These are phyloP conservation scores for Hypocryptadius cinnamomeus DNA, from an alignment of 2,113 vertebrate species.

Conservation along the genomic window DNA sequence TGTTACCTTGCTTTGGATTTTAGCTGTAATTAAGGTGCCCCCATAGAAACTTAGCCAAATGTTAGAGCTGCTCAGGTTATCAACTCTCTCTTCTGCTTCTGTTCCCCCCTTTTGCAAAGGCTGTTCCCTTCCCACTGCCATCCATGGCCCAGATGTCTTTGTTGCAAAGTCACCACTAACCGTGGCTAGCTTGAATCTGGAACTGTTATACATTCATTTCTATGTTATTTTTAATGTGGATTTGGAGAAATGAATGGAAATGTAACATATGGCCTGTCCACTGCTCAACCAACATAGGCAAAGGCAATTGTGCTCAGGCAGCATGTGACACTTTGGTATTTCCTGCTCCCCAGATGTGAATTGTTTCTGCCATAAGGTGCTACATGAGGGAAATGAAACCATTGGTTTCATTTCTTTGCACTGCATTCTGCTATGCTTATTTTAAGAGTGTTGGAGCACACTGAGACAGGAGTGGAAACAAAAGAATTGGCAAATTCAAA, in stretches of 20 bases:
- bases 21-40: neutral
- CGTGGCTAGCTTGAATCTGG: neutral
- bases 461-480: neutral
- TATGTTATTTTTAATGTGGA: neutral
- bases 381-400: conserved; percentile 36
- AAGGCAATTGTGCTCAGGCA: neutral
- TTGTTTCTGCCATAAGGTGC: neutral
- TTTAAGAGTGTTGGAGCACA: neutral
- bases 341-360: neutral
- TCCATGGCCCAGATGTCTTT: neutral
- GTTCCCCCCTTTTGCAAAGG: neutral
- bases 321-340: neutral
- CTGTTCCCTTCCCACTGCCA: neutral
- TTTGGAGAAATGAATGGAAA: conserved; percentile 9
- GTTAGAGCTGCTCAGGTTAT: neutral
- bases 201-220: neutral
- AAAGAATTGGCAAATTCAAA: neutral
- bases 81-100: neutral
- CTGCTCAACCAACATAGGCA: neutral
- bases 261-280: neutral
- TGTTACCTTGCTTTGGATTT: neutral
- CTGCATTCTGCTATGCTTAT: neutral
- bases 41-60: neutral
- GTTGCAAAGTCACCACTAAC: neutral
- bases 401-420: conserved; percentile 14